Evolutionary conservation across 2,113 vertebrate species (phyloP), one percentile per base, ranked within the genome.

Genomic region (Chaetodon auriga): DNA sequence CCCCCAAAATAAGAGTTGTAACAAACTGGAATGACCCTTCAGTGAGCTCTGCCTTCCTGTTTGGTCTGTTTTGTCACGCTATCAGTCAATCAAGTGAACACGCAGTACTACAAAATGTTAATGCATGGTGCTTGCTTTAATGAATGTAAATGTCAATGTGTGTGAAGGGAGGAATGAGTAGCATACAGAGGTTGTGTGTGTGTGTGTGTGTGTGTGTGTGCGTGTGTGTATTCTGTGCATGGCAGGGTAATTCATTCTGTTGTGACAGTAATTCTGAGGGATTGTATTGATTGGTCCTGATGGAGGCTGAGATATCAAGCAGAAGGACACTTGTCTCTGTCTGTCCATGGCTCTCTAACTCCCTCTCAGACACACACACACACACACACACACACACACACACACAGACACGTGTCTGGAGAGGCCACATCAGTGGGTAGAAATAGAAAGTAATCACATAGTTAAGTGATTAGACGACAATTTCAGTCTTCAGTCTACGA

Each of bases 221-320:
- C 70, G 57, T 51, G 68, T 80, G 55, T 71, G 82, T 83, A 30
- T 65, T 78, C 41, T 21, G 49, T 43, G 66, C 36, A 65, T 70
- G 75, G 57, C 69, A 51, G 72, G n/a, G 73, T 80, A 86, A 92
- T 90, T 85, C 85, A 87, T 90, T 79, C 62, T 83, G 83, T 84
- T 90, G 74, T 84, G 88, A 90, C 88, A 90, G 81, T 91, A 82
- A 91, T 87, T 89, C 80, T 82, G 91, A 90, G 69, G 78, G 81
- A 89, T 87, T 80, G 87, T 90, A 92, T 91, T 90, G 92, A 91
- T 93, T 88, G 87, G 69, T 68, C 68, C 77, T 91, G 88, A 87
- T 91, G 87, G 92, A 87, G 69, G 84, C 86, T 84, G 77, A 49
- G 85, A 75, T 83, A 78, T 90, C 73, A 83, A 70, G 75, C 80